Conservation (phyloP, 2,113 vertebrate species). For the Sturnira hondurensis region DNA sequence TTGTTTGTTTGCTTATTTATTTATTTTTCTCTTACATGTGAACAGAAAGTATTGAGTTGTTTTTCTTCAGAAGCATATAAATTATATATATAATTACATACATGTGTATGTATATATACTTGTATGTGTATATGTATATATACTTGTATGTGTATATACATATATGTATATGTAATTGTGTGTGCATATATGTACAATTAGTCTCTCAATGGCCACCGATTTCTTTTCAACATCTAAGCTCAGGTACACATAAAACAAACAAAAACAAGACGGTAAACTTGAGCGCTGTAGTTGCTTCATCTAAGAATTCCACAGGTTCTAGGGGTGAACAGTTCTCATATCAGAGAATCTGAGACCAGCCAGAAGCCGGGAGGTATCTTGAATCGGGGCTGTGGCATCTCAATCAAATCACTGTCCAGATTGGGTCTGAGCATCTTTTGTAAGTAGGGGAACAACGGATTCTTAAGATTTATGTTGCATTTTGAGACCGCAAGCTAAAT, state of each 20-base stretch:
- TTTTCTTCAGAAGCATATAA: neutral
- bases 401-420: neutral
- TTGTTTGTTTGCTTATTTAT: neutral
- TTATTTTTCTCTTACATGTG: neutral
- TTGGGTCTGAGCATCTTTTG: neutral
- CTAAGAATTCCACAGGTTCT: neutral
- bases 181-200: neutral
- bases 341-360: neutral
- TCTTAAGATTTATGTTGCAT: neutral
- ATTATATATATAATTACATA: neutral
- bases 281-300: neutral
- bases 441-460: neutral
- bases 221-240: neutral
- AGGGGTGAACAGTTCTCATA: neutral
- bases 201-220: neutral
- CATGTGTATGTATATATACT: neutral
- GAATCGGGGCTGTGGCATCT: neutral
- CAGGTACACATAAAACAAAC: neutral
- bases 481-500: neutral
- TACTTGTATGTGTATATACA: neutral
- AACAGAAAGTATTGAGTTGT: neutral
- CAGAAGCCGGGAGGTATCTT: neutral
- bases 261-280: neutral
- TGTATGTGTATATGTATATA: neutral
- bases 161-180: neutral